A percentile compares a stretch with the other conserved stretches of the same genome.
Conservation (phyloP, 2,888 invertebrate species). For the Plagiodera versicolora region DNA sequence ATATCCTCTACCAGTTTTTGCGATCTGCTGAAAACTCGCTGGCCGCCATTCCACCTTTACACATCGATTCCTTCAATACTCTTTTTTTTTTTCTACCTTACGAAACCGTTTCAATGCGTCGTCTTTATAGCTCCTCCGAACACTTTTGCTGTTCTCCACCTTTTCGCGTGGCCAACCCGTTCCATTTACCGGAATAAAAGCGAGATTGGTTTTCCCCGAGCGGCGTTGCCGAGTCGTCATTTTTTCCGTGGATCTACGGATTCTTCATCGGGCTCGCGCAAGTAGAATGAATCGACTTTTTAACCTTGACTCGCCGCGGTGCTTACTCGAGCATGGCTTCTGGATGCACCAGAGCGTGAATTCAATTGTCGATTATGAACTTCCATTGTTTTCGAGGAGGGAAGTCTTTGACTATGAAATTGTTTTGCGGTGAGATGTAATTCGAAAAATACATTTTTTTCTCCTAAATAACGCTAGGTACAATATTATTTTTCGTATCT, state of each 20-base stretch:
- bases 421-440: conserved; percentile 18
- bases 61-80: conserved; percentile 19
- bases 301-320: conserved; percentile 43
- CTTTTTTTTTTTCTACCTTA: neutral
- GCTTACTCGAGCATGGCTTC: conserved; percentile 41
- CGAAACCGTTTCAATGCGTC: neutral
- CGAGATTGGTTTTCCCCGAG: neutral
- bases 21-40: conserved; percentile 24
- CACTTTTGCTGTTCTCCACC: neutral
- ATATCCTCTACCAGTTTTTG: conserved; percentile 27
- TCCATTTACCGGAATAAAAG: neutral
- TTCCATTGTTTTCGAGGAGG: conserved; percentile 17
- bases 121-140: neutral
- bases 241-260: neutral
- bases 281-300: conserved; percentile 31
- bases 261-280: conserved; percentile 4
- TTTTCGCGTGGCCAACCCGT: neutral
- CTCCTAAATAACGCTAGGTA: too few relatives aligned
- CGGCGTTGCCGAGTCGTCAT: neutral
- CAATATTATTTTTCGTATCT: too few relatives aligned
- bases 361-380: conserved; percentile 38
- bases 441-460: too few relatives aligned
- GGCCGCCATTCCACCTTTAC: conserved; percentile 16
- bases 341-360: conserved; percentile 37
- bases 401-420: conserved; percentile 13